Conservation (phyloP, 1,140 invertebrate species). For the Cydia fagiglandana region DNA sequence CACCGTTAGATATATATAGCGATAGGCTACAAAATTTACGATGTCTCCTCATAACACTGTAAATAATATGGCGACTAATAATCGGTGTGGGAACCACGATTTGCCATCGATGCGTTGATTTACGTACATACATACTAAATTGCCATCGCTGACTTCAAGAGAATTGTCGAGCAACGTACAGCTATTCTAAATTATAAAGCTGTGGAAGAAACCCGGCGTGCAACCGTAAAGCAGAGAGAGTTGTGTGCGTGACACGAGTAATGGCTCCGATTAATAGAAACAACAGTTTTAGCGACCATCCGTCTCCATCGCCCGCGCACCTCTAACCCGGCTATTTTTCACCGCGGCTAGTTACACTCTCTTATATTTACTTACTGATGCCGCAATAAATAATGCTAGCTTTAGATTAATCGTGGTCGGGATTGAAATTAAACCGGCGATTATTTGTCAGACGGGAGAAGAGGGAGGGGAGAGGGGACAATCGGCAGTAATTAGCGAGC, state of each 20-base stretch:
- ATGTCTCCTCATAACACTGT: no score
- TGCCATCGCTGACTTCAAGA: no score
- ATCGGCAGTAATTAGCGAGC: conserved; percentile 23
- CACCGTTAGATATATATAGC: no score
- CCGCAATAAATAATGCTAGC: conserved; percentile 15
- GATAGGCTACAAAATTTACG: no score
- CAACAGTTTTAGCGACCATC: background rate
- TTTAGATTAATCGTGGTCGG: conserved; percentile 26
- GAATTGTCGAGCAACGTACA: no score
- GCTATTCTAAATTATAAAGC: background rate
- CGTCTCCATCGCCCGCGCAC: background rate
- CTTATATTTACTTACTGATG: background rate
- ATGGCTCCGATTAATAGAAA: conserved; percentile 15
- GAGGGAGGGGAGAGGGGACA: conserved; percentile 10
- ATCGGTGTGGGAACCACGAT: no score
- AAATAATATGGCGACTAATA: no score
- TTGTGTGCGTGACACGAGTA: background rate
- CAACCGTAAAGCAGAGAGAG: background rate
- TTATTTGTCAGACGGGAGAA: background rate
- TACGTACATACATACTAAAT: no score
- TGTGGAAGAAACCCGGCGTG: background rate
- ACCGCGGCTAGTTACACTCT: background rate
- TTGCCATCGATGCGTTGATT: no score
- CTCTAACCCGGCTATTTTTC: background rate
- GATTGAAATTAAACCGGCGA: conserved; percentile 11